phyloP scores from a whole-genome alignment of 2,113 vertebrate species.

The Hemiprocne comata region DNA sequence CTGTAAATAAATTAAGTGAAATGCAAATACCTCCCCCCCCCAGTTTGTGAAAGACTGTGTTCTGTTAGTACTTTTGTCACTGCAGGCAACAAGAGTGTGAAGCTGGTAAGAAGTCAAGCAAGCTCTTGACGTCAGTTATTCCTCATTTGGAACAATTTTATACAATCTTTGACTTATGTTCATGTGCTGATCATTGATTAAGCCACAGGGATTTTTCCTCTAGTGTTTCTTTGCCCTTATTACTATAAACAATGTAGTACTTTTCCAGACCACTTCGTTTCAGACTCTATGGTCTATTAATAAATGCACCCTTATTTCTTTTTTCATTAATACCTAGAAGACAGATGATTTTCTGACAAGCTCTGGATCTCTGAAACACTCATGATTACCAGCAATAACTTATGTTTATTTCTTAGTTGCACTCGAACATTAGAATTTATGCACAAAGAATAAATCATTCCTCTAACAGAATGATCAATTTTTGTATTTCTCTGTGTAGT shows the following conservation, averaged over 20 bases:
- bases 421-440: constrained; percentile 20
- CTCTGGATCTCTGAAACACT: neutral
- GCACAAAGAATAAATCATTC: neutral
- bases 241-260: constrained; percentile 67
- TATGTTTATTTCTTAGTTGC: constrained; percentile 4
- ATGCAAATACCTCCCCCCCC: neutral
- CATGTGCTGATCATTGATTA: constrained; percentile 74
- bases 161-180: constrained; percentile 69
- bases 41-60: neutral
- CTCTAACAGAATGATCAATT: constrained; percentile 18
- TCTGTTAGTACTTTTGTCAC: constrained; percentile 63
- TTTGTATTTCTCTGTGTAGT: neutral
- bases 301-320: constrained; percentile 31
- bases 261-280: constrained; percentile 46
- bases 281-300: constrained; percentile 38
- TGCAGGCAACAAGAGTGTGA: constrained; percentile 69
- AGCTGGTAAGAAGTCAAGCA: constrained; percentile 73
- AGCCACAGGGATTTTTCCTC: constrained; percentile 75
- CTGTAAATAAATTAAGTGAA: constrained; percentile 46
- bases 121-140: constrained; percentile 76
- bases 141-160: constrained; percentile 75
- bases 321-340: constrained; percentile 29
- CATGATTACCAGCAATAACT: neutral
- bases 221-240: constrained; percentile 61
- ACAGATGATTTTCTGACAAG: constrained; percentile 39